Evolutionary conservation across 2,888 invertebrate genomes (phyloP).

Genomic region (Ochropacha duplaris): DNA sequence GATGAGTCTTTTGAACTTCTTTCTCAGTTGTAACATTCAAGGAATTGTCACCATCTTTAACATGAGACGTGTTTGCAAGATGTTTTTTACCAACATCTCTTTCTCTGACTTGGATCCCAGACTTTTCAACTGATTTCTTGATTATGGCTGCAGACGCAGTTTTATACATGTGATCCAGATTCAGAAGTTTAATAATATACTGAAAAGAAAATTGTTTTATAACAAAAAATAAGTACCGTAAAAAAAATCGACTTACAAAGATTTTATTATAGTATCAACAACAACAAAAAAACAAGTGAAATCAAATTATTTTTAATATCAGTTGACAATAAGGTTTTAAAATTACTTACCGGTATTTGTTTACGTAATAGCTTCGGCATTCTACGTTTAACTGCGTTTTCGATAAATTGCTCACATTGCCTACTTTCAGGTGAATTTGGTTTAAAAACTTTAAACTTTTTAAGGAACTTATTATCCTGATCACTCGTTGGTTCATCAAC

Average conservation of each 20-base stretch:
- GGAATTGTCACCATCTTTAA: background rate
- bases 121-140: constrained; percentile 10
- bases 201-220: constrained; percentile 16
- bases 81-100: background rate
- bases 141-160: constrained; percentile 13
- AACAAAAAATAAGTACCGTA: background rate
- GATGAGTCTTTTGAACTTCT: constrained; percentile 5
- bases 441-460: background rate
- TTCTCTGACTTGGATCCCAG: background rate
- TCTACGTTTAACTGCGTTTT: constrained; percentile 23
- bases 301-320: too few species aligned
- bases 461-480: background rate
- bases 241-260: background rate
- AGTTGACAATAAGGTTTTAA: too few species aligned
- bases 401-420: constrained; percentile 18
- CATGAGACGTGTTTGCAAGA: background rate
- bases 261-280: too few species aligned
- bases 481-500: background rate
- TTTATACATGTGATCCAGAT: constrained; percentile 22
- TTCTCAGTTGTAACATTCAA: background rate
- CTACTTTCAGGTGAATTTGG: constrained; percentile 3
- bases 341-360: constrained; percentile 46
- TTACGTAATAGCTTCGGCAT: constrained; percentile 44
- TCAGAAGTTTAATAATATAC: constrained; percentile 30
- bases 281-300: too few species aligned